phyloP scores from a whole-genome alignment of 2,113 vertebrate genomes.

The Casuarius casuarius region DNA sequence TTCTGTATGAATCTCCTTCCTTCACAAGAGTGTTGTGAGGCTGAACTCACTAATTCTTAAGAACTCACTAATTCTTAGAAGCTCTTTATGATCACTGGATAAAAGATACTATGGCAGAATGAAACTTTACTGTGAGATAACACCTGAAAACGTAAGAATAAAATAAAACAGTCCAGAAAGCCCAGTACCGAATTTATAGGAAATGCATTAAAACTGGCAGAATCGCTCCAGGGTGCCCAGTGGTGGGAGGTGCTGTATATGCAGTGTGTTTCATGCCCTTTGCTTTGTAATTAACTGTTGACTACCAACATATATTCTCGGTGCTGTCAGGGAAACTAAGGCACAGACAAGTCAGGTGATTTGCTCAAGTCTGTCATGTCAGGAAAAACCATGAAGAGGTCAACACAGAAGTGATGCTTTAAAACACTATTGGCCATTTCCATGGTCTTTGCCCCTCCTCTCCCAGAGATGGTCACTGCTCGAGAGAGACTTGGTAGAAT shows the following conservation, averaged over 20 bases:
- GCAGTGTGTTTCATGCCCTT: neutral
- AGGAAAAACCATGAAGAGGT: neutral
- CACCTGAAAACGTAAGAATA: neutral
- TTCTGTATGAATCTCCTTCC: neutral
- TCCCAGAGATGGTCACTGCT: neutral
- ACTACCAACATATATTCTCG: neutral
- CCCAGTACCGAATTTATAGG: neutral
- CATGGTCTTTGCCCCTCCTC: neutral
- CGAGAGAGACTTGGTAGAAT: neutral
- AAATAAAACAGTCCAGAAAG: neutral
- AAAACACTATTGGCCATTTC: neutral
- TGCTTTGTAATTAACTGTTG: neutral
- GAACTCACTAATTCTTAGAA: neutral
- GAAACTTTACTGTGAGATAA: neutral
- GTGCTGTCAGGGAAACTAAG: neutral
- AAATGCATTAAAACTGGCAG: neutral
- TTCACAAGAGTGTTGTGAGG: neutral
- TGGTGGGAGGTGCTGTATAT: no score
- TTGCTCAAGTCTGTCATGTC: neutral
- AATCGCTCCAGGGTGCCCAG: neutral
- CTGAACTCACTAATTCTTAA: neutral
- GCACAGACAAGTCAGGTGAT: neutral
- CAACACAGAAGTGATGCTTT: neutral
- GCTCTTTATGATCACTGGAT: neutral
- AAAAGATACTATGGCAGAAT: neutral